Percentiles rank a stretch among this genome's conserved stretches.
These are phyloP conservation scores for Apodemia zela DNA, from an alignment of 2,888 invertebrate genomes.

Conservation along the genomic window DNA sequence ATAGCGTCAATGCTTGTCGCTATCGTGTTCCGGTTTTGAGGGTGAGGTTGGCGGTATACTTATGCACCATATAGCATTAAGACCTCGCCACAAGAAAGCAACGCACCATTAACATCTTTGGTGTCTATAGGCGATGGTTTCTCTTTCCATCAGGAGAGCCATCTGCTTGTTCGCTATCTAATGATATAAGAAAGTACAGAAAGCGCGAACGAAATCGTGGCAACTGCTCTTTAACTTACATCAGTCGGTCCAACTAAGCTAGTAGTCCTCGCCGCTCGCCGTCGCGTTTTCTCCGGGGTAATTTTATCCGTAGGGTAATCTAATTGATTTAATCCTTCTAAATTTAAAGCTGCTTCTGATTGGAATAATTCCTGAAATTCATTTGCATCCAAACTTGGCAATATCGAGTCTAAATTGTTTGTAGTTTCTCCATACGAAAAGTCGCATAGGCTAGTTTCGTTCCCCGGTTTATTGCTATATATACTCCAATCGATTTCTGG, in stretches of 20 bases:
- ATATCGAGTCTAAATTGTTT: constrained; percentile 43
- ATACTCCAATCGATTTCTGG: constrained; percentile 53
- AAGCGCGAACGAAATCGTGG: too few species aligned
- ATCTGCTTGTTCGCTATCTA: too few species aligned
- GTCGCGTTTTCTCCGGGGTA: constrained; percentile 43
- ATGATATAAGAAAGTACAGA: too few species aligned
- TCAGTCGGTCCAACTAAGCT: constrained; percentile 42
- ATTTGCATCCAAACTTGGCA: constrained; percentile 46
- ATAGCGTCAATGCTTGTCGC: too few species aligned
- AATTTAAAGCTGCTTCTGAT: constrained; percentile 41
- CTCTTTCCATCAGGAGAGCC: too few species aligned
- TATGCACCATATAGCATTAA: too few species aligned
- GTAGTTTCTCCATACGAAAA: constrained; percentile 60
- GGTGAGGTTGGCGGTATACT: too few species aligned
- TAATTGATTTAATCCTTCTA: constrained; percentile 43
- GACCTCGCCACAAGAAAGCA: too few species aligned
- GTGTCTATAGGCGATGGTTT: too few species aligned
- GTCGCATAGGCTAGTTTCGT: constrained; percentile 53
- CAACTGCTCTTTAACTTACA: constrained; percentile 35
- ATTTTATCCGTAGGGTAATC: constrained; percentile 40
- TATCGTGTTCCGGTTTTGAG: too few species aligned
- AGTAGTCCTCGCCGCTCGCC: constrained; percentile 40
- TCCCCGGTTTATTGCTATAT: constrained; percentile 42
- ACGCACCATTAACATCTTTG: too few species aligned
- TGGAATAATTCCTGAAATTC: constrained; percentile 55